Evolutionary conservation across 2,888 invertebrate species (phyloP), one percentile per base, ranked within the genome.

Genomic region (Tridacna crocea): DNA sequence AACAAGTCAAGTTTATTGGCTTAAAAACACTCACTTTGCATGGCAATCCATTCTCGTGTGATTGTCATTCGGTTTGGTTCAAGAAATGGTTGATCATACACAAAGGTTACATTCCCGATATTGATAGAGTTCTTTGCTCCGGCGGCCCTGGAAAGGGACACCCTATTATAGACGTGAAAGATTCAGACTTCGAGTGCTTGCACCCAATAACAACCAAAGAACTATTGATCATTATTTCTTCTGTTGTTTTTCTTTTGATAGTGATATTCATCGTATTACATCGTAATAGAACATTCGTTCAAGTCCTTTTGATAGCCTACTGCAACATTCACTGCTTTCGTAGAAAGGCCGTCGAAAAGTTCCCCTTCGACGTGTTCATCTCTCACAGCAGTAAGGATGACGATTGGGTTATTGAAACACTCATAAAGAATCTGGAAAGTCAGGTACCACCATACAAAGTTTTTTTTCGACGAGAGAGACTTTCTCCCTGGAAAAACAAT

Each of bases 21-120:
- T 61, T 87, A 11, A 17, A 72, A 24, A 24, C 22, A 17, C 48
- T 82, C 11, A 80, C 75, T 0, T 27, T 89, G 13, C 65, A 79
- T 15, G 82, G 80, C 24, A 90, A 90, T 63, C 87, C 87, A 10
- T 87, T 89, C 22, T 66, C 66, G 22, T 90, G 90, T 79, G 88
- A 90, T 24, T 90, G 90, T 61, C 78, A 87, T n/a, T 79, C 87
- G 6, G 55, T 85, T 0, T 90, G 90, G 89, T 75, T 90, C 72
- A 90, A 89, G 65, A 47, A 75, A 17, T 90, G 90, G 89, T 51
- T 90, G 10, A 17, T 84, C 19, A 19, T 13, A 22, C 65, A 72
- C 36, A 77, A 65, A 17, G 46, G 63, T 3, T 15, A 74, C 8
- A 65, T 90, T 8, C 46, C 36, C 0, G 24, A 75, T 26, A 58